Evolutionary conservation across 2,113 vertebrate genomes (phyloP), one percentile per base, ranked within the genome.

Genomic region (Pseudopodoces humilis): DNA sequence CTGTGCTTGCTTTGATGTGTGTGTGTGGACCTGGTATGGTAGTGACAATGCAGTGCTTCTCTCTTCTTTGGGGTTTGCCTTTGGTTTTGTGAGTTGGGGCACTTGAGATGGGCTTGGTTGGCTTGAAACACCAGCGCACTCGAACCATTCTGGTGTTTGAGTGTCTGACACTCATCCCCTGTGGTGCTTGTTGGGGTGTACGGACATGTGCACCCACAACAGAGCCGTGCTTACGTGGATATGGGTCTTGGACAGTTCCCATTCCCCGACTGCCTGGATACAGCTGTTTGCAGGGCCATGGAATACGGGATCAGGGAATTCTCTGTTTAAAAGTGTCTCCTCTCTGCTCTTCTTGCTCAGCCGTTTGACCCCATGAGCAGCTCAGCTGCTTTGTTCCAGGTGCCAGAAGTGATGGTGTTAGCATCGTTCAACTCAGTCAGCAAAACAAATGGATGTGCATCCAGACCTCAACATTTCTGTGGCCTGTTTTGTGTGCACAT

Each of bases 211-310:
- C 10, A 53, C 9, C 14, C 60, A 35, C 76, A 39, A 4, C 47
- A 44, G 49, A 20, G 41, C 13, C 0, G 1, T 13, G 37, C 7
- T 17, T n/a, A 18, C 1, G 0, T 28, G 25, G 15, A 2, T 7
- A 1, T 28, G 68, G 52, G 20, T 63, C 47, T 23, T 49, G n/a
- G 47, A 25, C 30, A 39, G 23, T 72, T 89, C 52, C 39, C 4
- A 1, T 64, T 80, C 37, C 33, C 41, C 72, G 27, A 1, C 14
- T 74, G 79, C 33, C 12, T 28, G 53, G 16, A 5, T 76, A 8
- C 33, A 56, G 10, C 41, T 58, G 14, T 79, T 80, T 72, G 44
- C 59, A 49, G 64, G 46, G 35, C 22, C 10, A 7, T 2, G 9
- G 31, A 37, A 27, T 10, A 60, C 28, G 12, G 43, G 25, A 18